Evolutionary conservation across 1,140 invertebrate species (phyloP).

Genomic region (Bemisia tabaci): DNA sequence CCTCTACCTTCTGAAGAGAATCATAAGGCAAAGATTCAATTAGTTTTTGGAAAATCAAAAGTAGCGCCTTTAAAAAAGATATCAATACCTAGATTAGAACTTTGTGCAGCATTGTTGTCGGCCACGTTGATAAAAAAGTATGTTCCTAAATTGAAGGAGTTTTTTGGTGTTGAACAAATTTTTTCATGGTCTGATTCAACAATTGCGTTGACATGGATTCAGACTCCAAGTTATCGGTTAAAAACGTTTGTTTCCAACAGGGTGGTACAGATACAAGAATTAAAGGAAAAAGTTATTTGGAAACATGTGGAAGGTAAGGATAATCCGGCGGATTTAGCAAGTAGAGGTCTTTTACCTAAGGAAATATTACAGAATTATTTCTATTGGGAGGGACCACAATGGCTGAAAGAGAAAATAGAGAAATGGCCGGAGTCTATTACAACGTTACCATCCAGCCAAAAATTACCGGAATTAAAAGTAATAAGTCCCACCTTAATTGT

Average conservation of each 20-base stretch:
- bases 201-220: slow-evolving; percentile 27
- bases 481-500: no score
- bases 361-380: slow-evolving; percentile 11
- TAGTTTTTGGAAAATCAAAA: slow-evolving; percentile 19
- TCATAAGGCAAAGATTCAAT: no score
- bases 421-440: no score
- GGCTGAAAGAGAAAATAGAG: no score
- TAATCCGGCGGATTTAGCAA: slow-evolving; percentile 28
- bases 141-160: not conserved
- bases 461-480: no score
- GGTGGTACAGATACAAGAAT: slow-evolving; percentile 26
- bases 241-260: slow-evolving; percentile 27
- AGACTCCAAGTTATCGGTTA: slow-evolving; percentile 16
- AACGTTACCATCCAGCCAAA: no score
- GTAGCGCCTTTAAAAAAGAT: slow-evolving; percentile 19
- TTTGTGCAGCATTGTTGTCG: slow-evolving; percentile 31
- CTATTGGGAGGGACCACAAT: slow-evolving; percentile 19
- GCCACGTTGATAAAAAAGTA: slow-evolving; percentile 25
- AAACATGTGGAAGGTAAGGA: slow-evolving; percentile 22
- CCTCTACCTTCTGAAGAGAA: no score
- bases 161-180: slow-evolving; percentile 5
- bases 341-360: slow-evolving; percentile 19
- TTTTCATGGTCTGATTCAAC: slow-evolving; percentile 27
- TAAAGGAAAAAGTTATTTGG: slow-evolving; percentile 20
- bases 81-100: slow-evolving; percentile 35